Evolutionary conservation across 2,888 invertebrate genomes (phyloP).

Genomic region (Pyrrhia umbra): DNA sequence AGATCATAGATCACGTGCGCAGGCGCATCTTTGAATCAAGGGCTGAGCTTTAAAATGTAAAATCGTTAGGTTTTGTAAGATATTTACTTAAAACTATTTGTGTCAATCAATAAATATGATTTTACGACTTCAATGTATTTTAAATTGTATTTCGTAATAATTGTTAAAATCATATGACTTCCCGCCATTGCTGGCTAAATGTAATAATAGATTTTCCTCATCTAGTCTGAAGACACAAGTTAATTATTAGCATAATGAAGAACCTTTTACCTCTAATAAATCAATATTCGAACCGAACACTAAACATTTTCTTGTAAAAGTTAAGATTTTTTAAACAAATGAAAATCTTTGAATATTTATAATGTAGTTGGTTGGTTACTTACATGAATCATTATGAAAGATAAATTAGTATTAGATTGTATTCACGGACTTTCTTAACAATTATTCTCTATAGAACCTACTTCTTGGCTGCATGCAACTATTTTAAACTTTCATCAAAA

Average conservation of each 20-base stretch:
- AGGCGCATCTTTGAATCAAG: slow-evolving; percentile 18
- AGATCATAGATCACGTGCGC: slow-evolving; percentile 28
- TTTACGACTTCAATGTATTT: too few relatives aligned
- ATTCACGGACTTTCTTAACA: too few relatives aligned
- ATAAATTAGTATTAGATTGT: too few relatives aligned
- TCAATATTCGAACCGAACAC: slow-evolving; percentile 12
- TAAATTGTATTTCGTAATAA: slow-evolving; percentile 1
- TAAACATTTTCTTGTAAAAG: neutral
- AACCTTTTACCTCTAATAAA: slow-evolving; percentile 2
- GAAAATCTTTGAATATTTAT: too few relatives aligned
- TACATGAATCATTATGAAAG: too few relatives aligned
- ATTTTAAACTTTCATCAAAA: too few relatives aligned
- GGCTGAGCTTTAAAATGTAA: neutral
- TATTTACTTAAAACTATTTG: too few relatives aligned
- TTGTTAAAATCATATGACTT: slow-evolving; percentile 33
- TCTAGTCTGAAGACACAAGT: slow-evolving; percentile 2
- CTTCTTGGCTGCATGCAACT: too few relatives aligned
- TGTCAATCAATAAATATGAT: neutral
- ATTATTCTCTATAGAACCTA: too few relatives aligned
- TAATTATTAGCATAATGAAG: slow-evolving; percentile 27
- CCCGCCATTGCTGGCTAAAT: neutral
- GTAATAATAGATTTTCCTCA: slow-evolving; percentile 34
- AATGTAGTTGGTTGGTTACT: too few relatives aligned
- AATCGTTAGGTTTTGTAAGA: too few relatives aligned
- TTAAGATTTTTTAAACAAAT: too few relatives aligned